These are phyloP conservation scores for Caenorhabditis inopinata DNA, from an alignment of 1,140 invertebrate genomes.

Conservation along the genomic window DNA sequence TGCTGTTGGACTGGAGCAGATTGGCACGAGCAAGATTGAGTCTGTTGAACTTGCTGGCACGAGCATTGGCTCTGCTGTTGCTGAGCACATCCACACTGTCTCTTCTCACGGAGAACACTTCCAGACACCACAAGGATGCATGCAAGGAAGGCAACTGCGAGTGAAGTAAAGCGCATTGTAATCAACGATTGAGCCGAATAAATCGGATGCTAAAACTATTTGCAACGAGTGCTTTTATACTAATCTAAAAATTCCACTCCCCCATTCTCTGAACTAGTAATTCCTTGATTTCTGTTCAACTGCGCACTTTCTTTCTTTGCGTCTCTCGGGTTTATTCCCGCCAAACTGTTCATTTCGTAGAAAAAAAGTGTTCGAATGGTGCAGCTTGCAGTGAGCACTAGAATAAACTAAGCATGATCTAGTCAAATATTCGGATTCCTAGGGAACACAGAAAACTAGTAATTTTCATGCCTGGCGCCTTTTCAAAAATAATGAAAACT, in stretches of 20 bases:
- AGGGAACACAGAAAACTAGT: not conserved
- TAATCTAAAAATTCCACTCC: not conserved
- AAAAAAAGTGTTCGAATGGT: not conserved
- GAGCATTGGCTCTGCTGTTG: constrained; percentile 37
- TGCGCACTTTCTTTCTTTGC: not conserved
- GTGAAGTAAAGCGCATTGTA: constrained; percentile 20
- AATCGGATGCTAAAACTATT: not conserved
- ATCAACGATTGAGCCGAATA: not conserved
- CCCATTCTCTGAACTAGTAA: not conserved
- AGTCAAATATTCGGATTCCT: not conserved
- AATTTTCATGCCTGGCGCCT: not conserved
- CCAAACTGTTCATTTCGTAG: not conserved
- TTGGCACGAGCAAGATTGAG: constrained; percentile 31
- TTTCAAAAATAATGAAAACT: not conserved
- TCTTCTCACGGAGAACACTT: constrained; percentile 44
- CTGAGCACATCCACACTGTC: constrained; percentile 47
- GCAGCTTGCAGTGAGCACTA: constrained; percentile 2
- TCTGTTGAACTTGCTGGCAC: constrained; percentile 32
- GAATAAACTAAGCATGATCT: constrained; percentile 6
- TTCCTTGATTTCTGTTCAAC: not conserved
- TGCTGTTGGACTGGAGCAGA: constrained; percentile 29
- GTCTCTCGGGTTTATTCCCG: not conserved
- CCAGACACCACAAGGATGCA: constrained; percentile 21
- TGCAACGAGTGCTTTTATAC: no score
- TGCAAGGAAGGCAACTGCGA: constrained; percentile 7